Base-by-base conservation (phyloP, 2,797 vertebrate species). In the Acestrorhynchus altus region DNA sequence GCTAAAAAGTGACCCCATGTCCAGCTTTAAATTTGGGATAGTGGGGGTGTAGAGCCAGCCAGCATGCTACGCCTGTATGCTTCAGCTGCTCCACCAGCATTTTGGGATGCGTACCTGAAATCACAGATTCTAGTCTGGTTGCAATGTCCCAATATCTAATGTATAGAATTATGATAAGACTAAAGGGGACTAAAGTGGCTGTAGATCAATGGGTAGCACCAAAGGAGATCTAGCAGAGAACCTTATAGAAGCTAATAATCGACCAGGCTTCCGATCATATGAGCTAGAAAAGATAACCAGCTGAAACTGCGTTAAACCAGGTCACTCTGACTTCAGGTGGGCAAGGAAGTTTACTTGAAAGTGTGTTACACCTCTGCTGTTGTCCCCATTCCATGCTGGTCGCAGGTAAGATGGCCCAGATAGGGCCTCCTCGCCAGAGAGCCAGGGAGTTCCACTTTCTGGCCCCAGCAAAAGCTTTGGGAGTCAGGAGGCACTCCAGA, bases 361-460 rank as follows among this genome's bases (percentile, higher is more conserved):
- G 78, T 81, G 63, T 83, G 72, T 68, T 81, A 74, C 35, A 57
- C 35, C 40, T 78, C 12, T 63, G 82, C 85, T 77, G 74, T 78
- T 89, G 90, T 87, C 92, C 93, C 84, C 90, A 66, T 91, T 94
- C 88, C 64, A 78, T 49, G 77, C 86, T 59, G 87, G 83, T 65
- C 84, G 79, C 87, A 90, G 90, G 91, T 90, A 91, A 83, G 74
- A 82, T 91, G 92, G 85, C 92, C 93, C 88, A 94, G 86, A 92
- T 92, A 90, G 68, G 83, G 67, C 15, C 66, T 49, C 56, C 26
- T 20, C 24, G 83, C 86, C 86, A 88, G 83, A 80, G 66, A 49
- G 35, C 88, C 84, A 86, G 16, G 86, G 65, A 83, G 83, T 80
- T 84, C 74, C 15, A 80, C 77, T 83, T 85, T 84, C 80, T 72